These are phyloP conservation scores for Oceanodroma leucorhoa DNA, from an alignment of 2,797 vertebrate species.

Conservation along the genomic window DNA sequence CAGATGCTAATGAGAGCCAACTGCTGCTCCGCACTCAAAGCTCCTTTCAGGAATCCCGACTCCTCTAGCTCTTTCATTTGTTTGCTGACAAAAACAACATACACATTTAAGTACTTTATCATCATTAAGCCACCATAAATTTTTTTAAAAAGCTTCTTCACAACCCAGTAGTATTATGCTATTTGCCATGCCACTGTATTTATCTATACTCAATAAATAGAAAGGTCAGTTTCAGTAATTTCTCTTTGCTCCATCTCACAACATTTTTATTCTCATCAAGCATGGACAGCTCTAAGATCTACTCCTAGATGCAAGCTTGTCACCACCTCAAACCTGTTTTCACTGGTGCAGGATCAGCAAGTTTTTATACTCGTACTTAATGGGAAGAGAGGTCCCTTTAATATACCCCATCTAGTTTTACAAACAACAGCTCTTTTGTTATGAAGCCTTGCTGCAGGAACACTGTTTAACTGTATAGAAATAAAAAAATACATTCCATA, in stretches of 20 bases:
- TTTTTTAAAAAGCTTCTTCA: background rate
- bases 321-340: background rate
- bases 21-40: slow-evolving; percentile 79
- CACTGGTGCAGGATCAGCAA: background rate
- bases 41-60: slow-evolving; percentile 83
- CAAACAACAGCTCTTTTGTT: background rate
- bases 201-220: background rate
- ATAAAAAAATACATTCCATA: background rate
- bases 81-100: slow-evolving; percentile 75
- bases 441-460: background rate
- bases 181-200: background rate
- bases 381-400: background rate
- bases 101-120: background rate
- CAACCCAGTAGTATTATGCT: background rate
- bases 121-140: background rate
- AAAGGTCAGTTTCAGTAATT: background rate
- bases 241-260: background rate
- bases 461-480: background rate
- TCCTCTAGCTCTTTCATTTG: slow-evolving; percentile 84
- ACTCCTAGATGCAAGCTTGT: background rate
- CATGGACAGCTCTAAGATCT: background rate
- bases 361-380: background rate
- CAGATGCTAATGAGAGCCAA: slow-evolving; percentile 81
- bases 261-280: background rate
- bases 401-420: background rate